Base-by-base conservation (phyloP, 2,797 vertebrate species). In the Graptemys geographica region DNA sequence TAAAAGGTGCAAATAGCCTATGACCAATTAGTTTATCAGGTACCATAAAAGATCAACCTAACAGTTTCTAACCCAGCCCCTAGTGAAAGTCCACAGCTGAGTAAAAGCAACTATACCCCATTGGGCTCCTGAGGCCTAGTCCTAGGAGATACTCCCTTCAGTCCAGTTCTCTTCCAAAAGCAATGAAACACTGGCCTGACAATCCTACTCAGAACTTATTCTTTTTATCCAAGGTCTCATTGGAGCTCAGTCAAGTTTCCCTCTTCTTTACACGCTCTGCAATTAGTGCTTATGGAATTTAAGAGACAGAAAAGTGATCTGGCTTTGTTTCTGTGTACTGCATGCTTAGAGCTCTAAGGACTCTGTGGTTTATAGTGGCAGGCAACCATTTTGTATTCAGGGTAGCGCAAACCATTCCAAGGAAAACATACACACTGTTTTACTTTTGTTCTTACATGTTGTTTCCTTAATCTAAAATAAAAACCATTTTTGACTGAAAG, bases 91-190 rank as follows among this genome's bases (percentile, higher is more conserved):
- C 19, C n/a, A 69, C n/a, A n/a, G 16, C 53, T 8, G 8, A 69
- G 33, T 69, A 69, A 69, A 69, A 37, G 15, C 31, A 33, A n/a
- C 19, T 37, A 37, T 69, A 69, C 18, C 19, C 19, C n/a, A 41
- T 72, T 11, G 49, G 59, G 47, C 41, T 47, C 83, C 27, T 7
- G 2, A 6, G 47, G 5, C 41, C 15, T 59, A 44, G 21, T 5
- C 0, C 0, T 0, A 19, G 2, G 65, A 72, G n/a, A 72, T 23
- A 41, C 10, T 69, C 9, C 18, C 5, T 25, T 37, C 21, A 41
- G n/a, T 41, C n/a, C 5, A 72, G n/a, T 72, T 72, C 65, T 72
- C 21, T 23, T 72, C 21, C 19, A 23, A 10, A 72, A 72, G 37
- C 19, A 41, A 72, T 6, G 37, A 23, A 72, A 72, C n/a, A 19